Base-by-base conservation (phyloP, 92 coral and sea anemone species). In the Palythoa caribaeorum region DNA sequence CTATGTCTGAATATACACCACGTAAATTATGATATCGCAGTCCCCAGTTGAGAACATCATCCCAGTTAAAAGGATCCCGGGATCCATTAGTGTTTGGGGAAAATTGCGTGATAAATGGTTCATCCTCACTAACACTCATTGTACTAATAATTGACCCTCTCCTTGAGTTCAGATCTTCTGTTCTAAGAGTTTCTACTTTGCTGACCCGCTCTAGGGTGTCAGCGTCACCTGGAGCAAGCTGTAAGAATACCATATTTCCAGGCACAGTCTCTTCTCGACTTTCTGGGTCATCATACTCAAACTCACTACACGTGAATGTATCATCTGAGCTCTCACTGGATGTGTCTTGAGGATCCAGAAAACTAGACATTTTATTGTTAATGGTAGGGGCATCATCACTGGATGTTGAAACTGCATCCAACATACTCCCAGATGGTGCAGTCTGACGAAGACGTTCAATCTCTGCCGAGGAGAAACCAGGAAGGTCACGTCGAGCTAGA, bases 301-400 rank as follows among this genome's bases (percentile, higher is more conserved):
- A 95, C 92, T 97, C 99, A 71, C 99, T 97, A 47, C 96, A 96
- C 15, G 99, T 97, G 71, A 97, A 97, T 1, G 97, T 94, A 73
- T 93, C 98, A 75, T 97, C 98, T 40, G 99, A 97, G 85, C 99
- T 97, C 80, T 95, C 99, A 28, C 98, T 93, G 7, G 99, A 97
- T 37, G 92, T 92, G 73, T 96, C 99, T 40, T 88, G 92, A 84
- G 88, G 97, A 85, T 96, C 98, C 16, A 95, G 86, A 19, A 94
- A 89, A 68, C 94, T 93, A 54, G 98, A 97, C 73, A 93, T 71
- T 80, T 95, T 92, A 73, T 94, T 91, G 76, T 91, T 86, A 6
- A 91, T 88, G 35, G 95, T 92, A 40, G 95, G 97, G 21, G 90
- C 95, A 53, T 94, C 98, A 76, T 94, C 99, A 65, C 93, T 92